Base-by-base conservation (phyloP, 2,113 vertebrate species). In the human (Homo sapiens) region DNA sequence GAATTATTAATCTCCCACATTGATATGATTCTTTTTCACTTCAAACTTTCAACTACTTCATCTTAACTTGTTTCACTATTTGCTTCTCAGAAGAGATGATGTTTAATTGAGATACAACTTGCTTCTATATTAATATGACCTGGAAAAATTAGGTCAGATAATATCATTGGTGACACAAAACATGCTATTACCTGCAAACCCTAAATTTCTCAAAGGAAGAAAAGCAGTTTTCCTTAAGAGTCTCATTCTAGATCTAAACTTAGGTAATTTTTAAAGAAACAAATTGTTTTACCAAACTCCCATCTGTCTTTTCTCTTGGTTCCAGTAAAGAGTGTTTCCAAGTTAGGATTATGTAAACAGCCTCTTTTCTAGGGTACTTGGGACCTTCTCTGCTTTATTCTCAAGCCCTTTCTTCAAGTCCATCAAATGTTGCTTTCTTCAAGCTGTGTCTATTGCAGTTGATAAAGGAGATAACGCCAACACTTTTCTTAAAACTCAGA, bases 241-340 rank as follows among this genome's bases (percentile, higher is more conserved):
- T 59, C 43, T 82, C 43, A 92, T 93, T 94, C 73, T 45, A 12
- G 22, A 95, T 6, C 32, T 93, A 92, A 95, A 92, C 22, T 66
- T 93, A 18, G 6, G 40, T 76, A 72, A 89, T 61, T 57, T 84
- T 89, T 38, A 73, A 90, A 66, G 32, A 48, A 17, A 55, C 27
- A 66, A 78, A 81, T 52, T 50, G 25, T 43, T 72, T 85, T 55
- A 80, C 11, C 40, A 25, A 89, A 81, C 17, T 93, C 8, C 22
- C 32, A 52, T 82, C 73, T 90, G 3, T 80, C 12, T 50, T 45
- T 90, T 45, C 22, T 78, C 45, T 73, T 92, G 57, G 50, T 72
- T 76, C 79, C 68, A 72, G 30, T 72, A n/a, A 92, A 92, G n/a
- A 76, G 6, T n/a, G 16, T 79, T 72, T 25, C 66, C 55, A 70